Evolutionary conservation across 1,140 invertebrate genomes (phyloP), one percentile per base, ranked within the genome.

Genomic region (Piezodorus guildinii): DNA sequence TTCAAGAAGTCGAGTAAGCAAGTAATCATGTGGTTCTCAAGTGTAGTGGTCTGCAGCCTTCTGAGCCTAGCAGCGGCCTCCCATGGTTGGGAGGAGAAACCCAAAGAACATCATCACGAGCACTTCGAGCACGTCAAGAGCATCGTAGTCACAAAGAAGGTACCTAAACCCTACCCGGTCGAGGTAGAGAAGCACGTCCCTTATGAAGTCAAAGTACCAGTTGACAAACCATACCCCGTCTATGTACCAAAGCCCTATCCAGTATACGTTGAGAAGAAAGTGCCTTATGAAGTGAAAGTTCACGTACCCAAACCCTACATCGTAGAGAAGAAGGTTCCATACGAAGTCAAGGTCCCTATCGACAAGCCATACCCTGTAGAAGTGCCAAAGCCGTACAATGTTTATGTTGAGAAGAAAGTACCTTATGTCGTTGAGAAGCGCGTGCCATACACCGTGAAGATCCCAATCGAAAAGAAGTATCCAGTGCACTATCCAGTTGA

Each of bases 371-470:
- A 80, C 66, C 78, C 82, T 61, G 82, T 86, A 27, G 67, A 75
- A 68, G 80, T 71, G 0, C 67, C 70, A 0, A 66, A 73, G 60
- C 73, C 73, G 3, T 74, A 73, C 63, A 69, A 71, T 17, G 70
- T 74, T 0, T 65, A 62, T 8, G 69, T 70, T 6, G 68, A 70
- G 25, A 68, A 68, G 45, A 60, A 62, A 34, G 62, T 69, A 30
- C 69, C 67, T 8, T 85, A 85, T 71, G 81, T 83, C 52, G 83
- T 85, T 4, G 74, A 79, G 68, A 85, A 84, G 68, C 78, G 79
- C 71, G 80, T 86, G 10, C 84, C 83, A 75, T 84, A 88, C 44
- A 81, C 77, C 68, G 85, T 88, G 0, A 84, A 65, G 77, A 64
- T 68, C 34, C 68, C 68, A 0, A 61, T 68, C 30, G 66, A 65